Base-by-base conservation (phyloP, 1,140 invertebrate species). In the Cotesia vestalis region DNA sequence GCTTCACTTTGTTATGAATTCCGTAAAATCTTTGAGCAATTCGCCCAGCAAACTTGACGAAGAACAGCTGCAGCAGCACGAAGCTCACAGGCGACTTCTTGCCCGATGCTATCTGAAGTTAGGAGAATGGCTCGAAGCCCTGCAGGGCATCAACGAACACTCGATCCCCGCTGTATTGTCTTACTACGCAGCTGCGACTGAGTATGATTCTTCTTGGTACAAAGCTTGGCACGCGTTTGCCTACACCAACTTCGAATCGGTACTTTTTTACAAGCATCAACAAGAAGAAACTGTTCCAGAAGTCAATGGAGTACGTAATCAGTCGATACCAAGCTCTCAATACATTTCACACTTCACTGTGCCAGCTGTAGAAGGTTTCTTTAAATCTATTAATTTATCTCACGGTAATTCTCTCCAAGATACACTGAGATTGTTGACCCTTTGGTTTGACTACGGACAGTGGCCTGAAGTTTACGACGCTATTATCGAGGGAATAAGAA, bases 181-280 rank as follows among this genome's bases (percentile, higher is more conserved):
- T 34, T 97, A 92, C 76, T 99, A 97, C 81, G 89, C 90, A 38
- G 89, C 93, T 36, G 96, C 98, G 0, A 98, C 96, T 3, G 92
- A 94, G 76, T 92, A 96, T 78, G 95, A 99, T 83, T 90, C 92
- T 1, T 90, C 90, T 53, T 96, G 94, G 93, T 97, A 96, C 79
- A 95, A 99, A 90, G 98, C 98, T 0, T 99, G 98, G 96, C 98
- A 99, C 85, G 91, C 96, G 2, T 98, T 95, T 90, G 98, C 98
- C 0, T 98, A 97, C 77, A 98, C 97, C 90, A 99, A 99, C 84
- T 99, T 98, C 81, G 96, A 99, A 86, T 94, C 97, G 0, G 95
- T 99, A 11, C 81, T 97, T 0, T 96, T 95, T 85, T 95, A 96
- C 84, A 97, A 96, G 84, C 93, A 92, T 74, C 89, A 90, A 78